A percentile compares a stretch with the other conserved stretches of the same genome.
Conservation (phyloP, 2,888 invertebrate species). For the Cantharis rufa region DNA sequence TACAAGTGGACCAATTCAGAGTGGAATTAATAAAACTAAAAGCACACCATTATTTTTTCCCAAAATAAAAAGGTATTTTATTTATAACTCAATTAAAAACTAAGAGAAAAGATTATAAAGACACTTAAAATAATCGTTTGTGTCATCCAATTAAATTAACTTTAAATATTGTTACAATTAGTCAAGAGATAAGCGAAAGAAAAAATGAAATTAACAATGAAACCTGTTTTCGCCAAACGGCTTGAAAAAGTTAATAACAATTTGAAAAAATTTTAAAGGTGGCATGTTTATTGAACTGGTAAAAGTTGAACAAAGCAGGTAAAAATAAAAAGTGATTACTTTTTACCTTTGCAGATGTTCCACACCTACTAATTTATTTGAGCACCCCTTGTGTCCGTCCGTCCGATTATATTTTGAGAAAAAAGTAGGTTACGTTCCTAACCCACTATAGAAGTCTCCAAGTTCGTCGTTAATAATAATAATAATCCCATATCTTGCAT, state of each 20-base stretch:
- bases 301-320: conserved; percentile 27
- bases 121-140: conserved; percentile 25
- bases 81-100: conserved; percentile 29
- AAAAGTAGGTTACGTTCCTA: conserved; percentile 9
- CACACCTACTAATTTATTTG: conserved; percentile 34
- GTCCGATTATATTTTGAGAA: conserved; percentile 8
- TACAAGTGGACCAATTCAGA: not conserved
- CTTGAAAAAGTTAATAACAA: not conserved
- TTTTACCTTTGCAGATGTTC: conserved; percentile 34
- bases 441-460: not conserved
- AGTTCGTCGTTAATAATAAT: not conserved
- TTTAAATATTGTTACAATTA: conserved; percentile 31
- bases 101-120: conserved; percentile 16
- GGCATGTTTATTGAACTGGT: conserved; percentile 33
- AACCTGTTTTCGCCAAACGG: conserved; percentile 24
- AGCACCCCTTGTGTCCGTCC: not conserved
- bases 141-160: conserved; percentile 25
- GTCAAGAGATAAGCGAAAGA: conserved; percentile 20
- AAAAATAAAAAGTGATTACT: conserved; percentile 32
- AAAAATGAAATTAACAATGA: conserved; percentile 12
- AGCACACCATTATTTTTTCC: not conserved
- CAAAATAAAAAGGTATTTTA: conserved; percentile 16
- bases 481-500: not conserved
- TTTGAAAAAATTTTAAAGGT: conserved; percentile 20
- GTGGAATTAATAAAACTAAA: not conserved